Base-by-base conservation (phyloP, 2,113 vertebrate species). In the Lathamus discolor region DNA sequence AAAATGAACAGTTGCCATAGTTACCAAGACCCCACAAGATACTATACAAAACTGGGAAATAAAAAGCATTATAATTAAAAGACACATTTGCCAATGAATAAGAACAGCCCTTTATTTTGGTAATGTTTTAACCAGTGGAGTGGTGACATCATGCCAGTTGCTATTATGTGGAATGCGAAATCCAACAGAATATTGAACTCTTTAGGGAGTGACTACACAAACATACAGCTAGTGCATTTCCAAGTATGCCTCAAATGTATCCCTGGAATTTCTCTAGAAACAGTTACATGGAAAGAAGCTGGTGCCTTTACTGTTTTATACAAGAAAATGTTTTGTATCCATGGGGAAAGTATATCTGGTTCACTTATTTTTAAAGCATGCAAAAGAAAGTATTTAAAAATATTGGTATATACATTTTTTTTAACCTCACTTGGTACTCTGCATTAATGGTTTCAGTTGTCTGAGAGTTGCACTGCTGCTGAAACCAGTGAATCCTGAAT, bases 1-100 rank as follows among this genome's bases (percentile, higher is more conserved):
- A 96, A 93, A 93, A 86, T 62, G 78, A 93, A 61, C 73, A 70
- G 91, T 95, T 95, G 28, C 86, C 37, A 76, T 86, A 92, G 94
- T 80, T 91, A 96, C 88, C 2, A 54, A 59, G 83, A 92, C 88
- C 57, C 66, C 72, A 95, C n/a, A 93, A 86, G 78, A 74, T 85
- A 41, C 16, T 91, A 8, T 78, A 61, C 43, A 88, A 91, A 92
- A 49, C 37, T 80, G 51, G 51, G 73, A 72, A 93, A 92, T 48
- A 41, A 85, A 92, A 74, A 70, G 19, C 66, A 77, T 94, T 92
- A 70, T 91, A 69, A 82, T 82, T 92, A 91, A 73, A 90, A 25
- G 24, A 76, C 43, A 78, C 29, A 88, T 77, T 84, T 95, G 24
- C 41, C 29, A 79, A 22, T 79, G 75, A 90, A 67, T 86, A 83